Percentiles rank a stretch among this genome's conserved stretches.
Conservation (phyloP, 1,140 invertebrate genomes). For the Dinothrombium tinctorium region DNA sequence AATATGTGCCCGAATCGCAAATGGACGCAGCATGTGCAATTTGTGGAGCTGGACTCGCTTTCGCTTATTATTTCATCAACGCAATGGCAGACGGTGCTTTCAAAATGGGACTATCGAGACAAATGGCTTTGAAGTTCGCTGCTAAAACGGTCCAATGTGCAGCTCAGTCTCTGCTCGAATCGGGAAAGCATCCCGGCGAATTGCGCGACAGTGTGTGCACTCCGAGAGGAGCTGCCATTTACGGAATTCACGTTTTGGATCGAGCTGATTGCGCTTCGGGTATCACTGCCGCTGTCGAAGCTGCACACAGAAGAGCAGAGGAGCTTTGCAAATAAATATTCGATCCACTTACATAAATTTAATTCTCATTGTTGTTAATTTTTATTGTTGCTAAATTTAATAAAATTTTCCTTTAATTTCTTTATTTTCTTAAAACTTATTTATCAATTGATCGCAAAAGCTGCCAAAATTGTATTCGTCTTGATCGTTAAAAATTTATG, state of each 20-base stretch:
- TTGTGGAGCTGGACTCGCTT: slow-evolving; percentile 10
- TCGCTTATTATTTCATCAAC: slow-evolving; percentile 10
- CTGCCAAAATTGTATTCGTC: too few relatives aligned
- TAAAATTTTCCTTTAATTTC: too few relatives aligned
- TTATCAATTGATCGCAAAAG: too few relatives aligned
- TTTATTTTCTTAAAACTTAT: too few relatives aligned
- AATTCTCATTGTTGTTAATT: too few relatives aligned
- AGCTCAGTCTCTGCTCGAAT: slow-evolving; percentile 33
- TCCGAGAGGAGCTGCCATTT: slow-evolving; percentile 45
- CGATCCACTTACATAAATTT: too few relatives aligned
- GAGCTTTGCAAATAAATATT: too few relatives aligned
- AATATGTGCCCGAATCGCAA: slow-evolving; percentile 11
- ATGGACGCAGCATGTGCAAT: slow-evolving; percentile 13
- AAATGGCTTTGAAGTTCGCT: slow-evolving; percentile 29
- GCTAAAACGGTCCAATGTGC: slow-evolving; percentile 26
- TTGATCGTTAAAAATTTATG: too few relatives aligned
- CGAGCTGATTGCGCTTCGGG: slow-evolving; percentile 42
- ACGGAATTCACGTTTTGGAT: slow-evolving; percentile 62
- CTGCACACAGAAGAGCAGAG: too few relatives aligned
- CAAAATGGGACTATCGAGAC: slow-evolving; percentile 31
- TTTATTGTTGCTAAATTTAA: too few relatives aligned
- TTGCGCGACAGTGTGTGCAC: slow-evolving; percentile 30
- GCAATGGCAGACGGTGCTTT: slow-evolving; percentile 36
- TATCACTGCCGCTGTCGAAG: slow-evolving; percentile 67
- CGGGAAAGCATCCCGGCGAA: slow-evolving; percentile 27